A percentile compares a stretch with the other conserved stretches of the same genome.
phyloP scores from a whole-genome alignment of 1,140 invertebrate species.

The Gyrodactylus bullatarudis region DNA sequence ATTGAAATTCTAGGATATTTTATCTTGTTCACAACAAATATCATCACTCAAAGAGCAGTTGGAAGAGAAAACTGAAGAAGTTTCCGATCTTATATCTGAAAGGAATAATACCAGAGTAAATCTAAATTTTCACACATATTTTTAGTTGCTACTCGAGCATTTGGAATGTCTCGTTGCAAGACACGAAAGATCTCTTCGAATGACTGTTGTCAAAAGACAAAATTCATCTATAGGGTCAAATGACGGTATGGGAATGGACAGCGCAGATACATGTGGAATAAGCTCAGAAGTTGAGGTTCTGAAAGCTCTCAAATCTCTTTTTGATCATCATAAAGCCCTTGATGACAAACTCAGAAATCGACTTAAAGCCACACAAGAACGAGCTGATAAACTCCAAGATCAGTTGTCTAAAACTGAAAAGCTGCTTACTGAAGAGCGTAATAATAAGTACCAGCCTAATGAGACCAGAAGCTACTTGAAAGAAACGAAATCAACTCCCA shows the following conservation, averaged over 20 bases:
- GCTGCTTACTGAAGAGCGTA: not conserved
- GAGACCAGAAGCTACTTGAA: not conserved
- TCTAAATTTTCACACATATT: constrained; percentile 15
- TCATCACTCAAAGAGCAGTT: constrained; percentile 62
- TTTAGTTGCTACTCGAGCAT: constrained; percentile 73
- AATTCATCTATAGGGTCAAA: constrained; percentile 28
- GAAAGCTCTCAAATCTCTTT: constrained; percentile 90
- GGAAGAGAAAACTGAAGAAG: constrained; percentile 81
- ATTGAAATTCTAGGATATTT: constrained; percentile 46
- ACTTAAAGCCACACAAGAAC: constrained; percentile 63
- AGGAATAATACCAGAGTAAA: constrained; percentile 71
- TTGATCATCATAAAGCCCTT: constrained; percentile 97
- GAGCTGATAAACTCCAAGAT: constrained; percentile 67
- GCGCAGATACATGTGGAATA: constrained; percentile 48
- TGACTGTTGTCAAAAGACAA: constrained; percentile 79
- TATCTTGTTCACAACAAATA: constrained; percentile 72
- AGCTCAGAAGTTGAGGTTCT: constrained; percentile 97
- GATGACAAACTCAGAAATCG: constrained; percentile 94
- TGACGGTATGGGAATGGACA: too few species aligned
- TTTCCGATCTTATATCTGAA: constrained; percentile 86
- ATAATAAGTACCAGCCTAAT: not conserved
- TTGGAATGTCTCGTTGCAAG: constrained; percentile 88
- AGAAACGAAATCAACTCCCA: not conserved
- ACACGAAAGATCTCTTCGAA: constrained; percentile 79
- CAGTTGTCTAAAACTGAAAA: constrained; percentile 24